Base-by-base conservation (phyloP, 2,113 vertebrate species). In the Leuciscus idus region DNA sequence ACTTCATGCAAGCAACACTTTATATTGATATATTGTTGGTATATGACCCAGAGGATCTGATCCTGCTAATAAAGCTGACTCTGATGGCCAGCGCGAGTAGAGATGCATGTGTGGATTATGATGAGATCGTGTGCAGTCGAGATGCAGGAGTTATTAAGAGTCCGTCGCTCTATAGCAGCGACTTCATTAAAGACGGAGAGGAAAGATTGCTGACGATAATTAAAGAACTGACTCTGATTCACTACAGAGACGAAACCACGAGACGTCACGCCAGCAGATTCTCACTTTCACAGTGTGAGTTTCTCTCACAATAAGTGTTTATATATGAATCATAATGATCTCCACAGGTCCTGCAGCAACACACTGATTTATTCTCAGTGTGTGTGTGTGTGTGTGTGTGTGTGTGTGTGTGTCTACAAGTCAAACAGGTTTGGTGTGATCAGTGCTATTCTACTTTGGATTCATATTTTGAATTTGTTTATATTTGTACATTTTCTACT, bases 171-270 rank as follows among this genome's bases (percentile, higher is more conserved):
- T 72, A 80, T 86, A 87, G 89, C 89, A 92, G 83, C 79, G 87
- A 83, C 88, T 81, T 87, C 62, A 85, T 89, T 87, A 90, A 50
- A 70, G 79, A 62, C 33, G 0, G 87, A 87, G n/a, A 19, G n/a
- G 91, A 92, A 90, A 93, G 88, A 92, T 91, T 33, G 33, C 33
- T 33, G 33, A 33, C 84, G 90, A 88, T 94, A 93, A 93, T 94
- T 94, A 92, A 91, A 89, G 90, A 91, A 90, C 90, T 92, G 93
- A 92, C 92, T 91, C 90, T 93, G 91, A 93, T 91, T 93, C 84
- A 88, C 87, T 79, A 85, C 13, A 87, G 21, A 21, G 12, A 36
- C 62, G 64, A 13, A 28, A 17, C 2, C 28, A 13, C 6, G 26
- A 66, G 19, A 21, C 21, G 55, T 57, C 19, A 8, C 0, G 62